phyloP scores from a whole-genome alignment of 2,888 invertebrate species.

The Lampropteryx suffumata region DNA sequence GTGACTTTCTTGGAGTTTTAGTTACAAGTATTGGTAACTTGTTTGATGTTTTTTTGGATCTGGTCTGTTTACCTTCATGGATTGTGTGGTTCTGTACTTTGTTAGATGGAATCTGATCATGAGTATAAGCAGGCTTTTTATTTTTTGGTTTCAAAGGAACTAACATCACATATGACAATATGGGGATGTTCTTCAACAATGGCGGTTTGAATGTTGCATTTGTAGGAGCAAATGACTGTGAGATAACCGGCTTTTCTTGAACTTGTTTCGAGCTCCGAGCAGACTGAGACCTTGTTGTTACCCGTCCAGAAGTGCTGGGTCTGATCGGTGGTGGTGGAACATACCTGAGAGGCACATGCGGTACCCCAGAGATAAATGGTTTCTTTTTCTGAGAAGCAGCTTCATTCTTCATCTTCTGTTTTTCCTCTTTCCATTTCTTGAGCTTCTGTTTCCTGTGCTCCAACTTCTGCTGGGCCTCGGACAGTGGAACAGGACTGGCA shows the following conservation, averaged over 20 bases:
- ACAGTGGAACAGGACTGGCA: conserved; percentile 44
- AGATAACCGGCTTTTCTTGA: conserved; percentile 15
- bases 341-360: conserved; percentile 53
- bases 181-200: conserved; percentile 46
- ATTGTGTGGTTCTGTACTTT: no score
- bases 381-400: conserved; percentile 60
- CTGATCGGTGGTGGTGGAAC: conserved; percentile 56
- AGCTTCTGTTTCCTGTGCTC: conserved; percentile 61
- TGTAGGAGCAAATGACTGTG: conserved; percentile 77
- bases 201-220: conserved; percentile 81
- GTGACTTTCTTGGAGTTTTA: conserved; percentile 20
- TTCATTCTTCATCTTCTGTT: conserved; percentile 62
- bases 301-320: conserved; percentile 62
- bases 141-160: conserved; percentile 33
- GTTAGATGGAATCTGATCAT: no score
- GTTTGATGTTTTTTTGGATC: conserved; percentile 30
- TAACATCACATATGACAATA: conserved; percentile 37
- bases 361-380: conserved; percentile 63
- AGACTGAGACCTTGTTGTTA: conserved; percentile 61
- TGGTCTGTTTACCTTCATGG: no score
- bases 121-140: conserved; percentile 40
- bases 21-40: conserved; percentile 16
- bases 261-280: conserved; percentile 34
- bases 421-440: conserved; percentile 72
- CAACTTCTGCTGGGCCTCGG: conserved; percentile 44